phyloP scores from a whole-genome alignment of 2,888 invertebrate species.

The Rhamphomyia laevipes region DNA sequence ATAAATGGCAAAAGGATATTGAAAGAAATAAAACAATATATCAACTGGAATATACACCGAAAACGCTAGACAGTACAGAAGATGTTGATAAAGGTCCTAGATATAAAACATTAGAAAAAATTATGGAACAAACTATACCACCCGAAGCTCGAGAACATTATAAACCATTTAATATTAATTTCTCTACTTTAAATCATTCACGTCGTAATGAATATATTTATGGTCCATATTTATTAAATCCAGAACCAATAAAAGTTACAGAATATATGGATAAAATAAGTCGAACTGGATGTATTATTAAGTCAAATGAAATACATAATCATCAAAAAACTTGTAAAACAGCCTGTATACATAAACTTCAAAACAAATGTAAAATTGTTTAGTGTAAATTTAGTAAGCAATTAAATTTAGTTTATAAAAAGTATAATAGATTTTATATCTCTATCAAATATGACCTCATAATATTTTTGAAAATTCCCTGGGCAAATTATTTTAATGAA shows the following conservation, averaged over 20 bases:
- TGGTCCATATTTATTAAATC: conserved; percentile 21
- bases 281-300: conserved; percentile 31
- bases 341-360: too few species aligned
- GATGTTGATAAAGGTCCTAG: conserved; percentile 25
- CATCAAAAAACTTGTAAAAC: background rate
- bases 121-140: conserved; percentile 17
- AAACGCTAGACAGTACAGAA: conserved; percentile 28
- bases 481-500: too few species aligned
- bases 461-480: too few species aligned
- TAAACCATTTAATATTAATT: conserved; percentile 26
- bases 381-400: too few species aligned
- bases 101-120: conserved; percentile 21
- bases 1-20: conserved; percentile 40
- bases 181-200: conserved; percentile 24
- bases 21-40: conserved; percentile 46
- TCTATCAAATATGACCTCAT: too few species aligned
- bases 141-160: conserved; percentile 19
- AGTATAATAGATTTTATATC: too few species aligned
- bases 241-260: conserved; percentile 22
- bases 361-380: too few species aligned
- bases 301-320: conserved; percentile 7
- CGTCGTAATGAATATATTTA: conserved; percentile 26
- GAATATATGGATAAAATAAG: conserved; percentile 36
- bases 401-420: too few species aligned
- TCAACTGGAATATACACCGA: conserved; percentile 42